These are phyloP conservation scores for Festucalex cinctus DNA, from an alignment of 2,113 vertebrate species.

Conservation along the genomic window DNA sequence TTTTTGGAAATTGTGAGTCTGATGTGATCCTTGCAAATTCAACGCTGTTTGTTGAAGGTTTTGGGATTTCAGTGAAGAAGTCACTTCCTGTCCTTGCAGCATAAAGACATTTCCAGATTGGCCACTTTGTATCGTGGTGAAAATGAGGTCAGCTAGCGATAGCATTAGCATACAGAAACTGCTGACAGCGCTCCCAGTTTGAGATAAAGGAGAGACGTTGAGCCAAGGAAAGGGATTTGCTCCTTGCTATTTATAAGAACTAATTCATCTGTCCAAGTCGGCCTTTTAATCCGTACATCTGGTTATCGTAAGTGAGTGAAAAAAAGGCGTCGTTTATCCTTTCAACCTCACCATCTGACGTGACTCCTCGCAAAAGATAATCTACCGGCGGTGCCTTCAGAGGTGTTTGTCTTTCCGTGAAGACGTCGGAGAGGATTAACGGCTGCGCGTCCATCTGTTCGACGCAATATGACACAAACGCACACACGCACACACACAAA, in stretches of 20 bases:
- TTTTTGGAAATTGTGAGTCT: too few relatives aligned
- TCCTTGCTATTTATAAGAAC: neutral
- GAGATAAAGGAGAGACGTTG: neutral
- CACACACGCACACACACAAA: neutral
- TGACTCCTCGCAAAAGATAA: conserved; percentile 7
- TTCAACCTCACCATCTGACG: conserved; percentile 36
- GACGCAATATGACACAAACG: conserved; percentile 15
- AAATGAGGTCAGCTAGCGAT: conserved; percentile 1
- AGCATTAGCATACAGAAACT: conserved; percentile 38
- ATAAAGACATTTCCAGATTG: too few relatives aligned
- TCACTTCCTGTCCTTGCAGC: too few relatives aligned
- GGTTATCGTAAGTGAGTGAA: conserved; percentile 1
- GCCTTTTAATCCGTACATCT: conserved; percentile 3
- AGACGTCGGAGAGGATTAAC: conserved; percentile 28
- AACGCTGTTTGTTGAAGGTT: too few relatives aligned
- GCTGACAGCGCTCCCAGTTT: neutral
- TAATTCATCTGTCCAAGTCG: neutral
- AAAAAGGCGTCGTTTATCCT: conserved; percentile 27
- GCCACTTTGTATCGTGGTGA: neutral
- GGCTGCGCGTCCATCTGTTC: conserved; percentile 43
- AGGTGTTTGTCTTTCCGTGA: conserved; percentile 42
- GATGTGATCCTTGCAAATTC: too few relatives aligned
- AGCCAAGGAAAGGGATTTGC: conserved; percentile 15
- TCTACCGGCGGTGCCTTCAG: conserved; percentile 31
- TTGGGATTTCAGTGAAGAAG: too few relatives aligned